Conservation (phyloP, 2,888 invertebrate genomes). For the Dasypogon diadema region DNA sequence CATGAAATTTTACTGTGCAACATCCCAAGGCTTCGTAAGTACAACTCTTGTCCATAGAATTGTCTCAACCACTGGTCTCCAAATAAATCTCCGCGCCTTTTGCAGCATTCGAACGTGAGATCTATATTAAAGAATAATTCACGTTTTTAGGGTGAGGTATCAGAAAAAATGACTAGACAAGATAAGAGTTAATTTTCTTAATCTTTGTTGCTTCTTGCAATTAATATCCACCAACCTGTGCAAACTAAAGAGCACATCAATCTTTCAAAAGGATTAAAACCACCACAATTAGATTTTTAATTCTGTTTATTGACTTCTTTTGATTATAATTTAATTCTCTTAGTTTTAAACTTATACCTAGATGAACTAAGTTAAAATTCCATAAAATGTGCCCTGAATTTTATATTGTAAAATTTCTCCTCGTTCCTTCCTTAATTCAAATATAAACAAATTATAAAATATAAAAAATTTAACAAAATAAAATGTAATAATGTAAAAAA, state of each 20-base stretch:
- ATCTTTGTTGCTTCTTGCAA: too few species aligned
- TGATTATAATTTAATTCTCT: constrained; percentile 52
- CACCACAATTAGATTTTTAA: constrained; percentile 4
- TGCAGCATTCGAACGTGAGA: too few species aligned
- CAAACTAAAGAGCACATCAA: neutral
- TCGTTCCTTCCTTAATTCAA: constrained; percentile 16
- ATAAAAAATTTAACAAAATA: constrained; percentile 29
- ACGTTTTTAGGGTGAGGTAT: too few species aligned
- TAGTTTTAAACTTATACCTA: constrained; percentile 22
- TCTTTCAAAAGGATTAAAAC: neutral
- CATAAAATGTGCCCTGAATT: constrained; percentile 55
- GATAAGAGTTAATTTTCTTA: too few species aligned
- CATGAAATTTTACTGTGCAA: too few species aligned
- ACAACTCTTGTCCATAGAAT: too few species aligned
- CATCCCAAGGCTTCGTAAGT: too few species aligned
- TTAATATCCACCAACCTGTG: neutral
- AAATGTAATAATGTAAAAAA: neutral
- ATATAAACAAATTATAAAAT: constrained; percentile 32
- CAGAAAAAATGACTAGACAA: too few species aligned
- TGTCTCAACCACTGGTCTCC: too few species aligned
- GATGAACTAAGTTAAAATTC: constrained; percentile 38
- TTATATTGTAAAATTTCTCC: constrained; percentile 28
- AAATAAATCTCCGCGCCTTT: too few species aligned
- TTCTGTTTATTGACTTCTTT: constrained; percentile 53
- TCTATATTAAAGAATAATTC: too few species aligned